Evolutionary conservation across 1,140 invertebrate species (phyloP).

Genomic region (Nasonia longicornis): DNA sequence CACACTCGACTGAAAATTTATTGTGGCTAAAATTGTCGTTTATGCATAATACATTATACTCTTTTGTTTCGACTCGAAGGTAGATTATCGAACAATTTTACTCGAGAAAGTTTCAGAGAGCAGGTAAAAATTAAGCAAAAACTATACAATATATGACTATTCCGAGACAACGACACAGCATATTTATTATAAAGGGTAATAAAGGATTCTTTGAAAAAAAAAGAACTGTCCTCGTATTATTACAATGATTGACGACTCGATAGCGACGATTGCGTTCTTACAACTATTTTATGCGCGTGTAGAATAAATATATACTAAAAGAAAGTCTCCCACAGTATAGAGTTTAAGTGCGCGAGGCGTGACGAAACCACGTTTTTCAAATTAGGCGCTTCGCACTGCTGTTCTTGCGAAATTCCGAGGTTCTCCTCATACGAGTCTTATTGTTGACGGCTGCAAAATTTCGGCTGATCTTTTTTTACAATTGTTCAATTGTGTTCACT

Average conservation of each 20-base stretch:
- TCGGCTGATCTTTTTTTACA: not conserved
- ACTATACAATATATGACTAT: slow-evolving; percentile 60
- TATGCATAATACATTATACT: not conserved
- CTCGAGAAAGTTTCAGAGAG: not conserved
- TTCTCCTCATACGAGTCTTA: not conserved
- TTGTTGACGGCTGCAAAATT: slow-evolving; percentile 10
- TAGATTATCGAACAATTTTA: not conserved
- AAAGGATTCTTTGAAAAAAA: slow-evolving; percentile 52
- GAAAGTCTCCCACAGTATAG: slow-evolving; percentile 4
- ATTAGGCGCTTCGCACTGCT: not conserved
- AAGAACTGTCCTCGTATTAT: slow-evolving; percentile 50
- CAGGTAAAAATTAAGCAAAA: slow-evolving; percentile 17
- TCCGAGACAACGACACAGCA: slow-evolving; percentile 69
- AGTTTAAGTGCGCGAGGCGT: slow-evolving; percentile 5
- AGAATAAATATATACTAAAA: slow-evolving; percentile 1
- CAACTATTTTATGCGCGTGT: not conserved
- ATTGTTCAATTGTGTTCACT: not conserved
- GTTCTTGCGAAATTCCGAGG: slow-evolving; percentile 39
- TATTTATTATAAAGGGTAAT: slow-evolving; percentile 68
- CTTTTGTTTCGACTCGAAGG: not conserved
- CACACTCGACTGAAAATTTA: slow-evolving; percentile 1
- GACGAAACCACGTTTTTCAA: slow-evolving; percentile 29
- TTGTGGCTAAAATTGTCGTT: not conserved
- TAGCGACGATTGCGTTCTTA: slow-evolving; percentile 34
- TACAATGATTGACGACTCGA: slow-evolving; percentile 48